These are phyloP conservation scores for Bos javanicus DNA, from an alignment of 2,113 vertebrate species.

Conservation along the genomic window DNA sequence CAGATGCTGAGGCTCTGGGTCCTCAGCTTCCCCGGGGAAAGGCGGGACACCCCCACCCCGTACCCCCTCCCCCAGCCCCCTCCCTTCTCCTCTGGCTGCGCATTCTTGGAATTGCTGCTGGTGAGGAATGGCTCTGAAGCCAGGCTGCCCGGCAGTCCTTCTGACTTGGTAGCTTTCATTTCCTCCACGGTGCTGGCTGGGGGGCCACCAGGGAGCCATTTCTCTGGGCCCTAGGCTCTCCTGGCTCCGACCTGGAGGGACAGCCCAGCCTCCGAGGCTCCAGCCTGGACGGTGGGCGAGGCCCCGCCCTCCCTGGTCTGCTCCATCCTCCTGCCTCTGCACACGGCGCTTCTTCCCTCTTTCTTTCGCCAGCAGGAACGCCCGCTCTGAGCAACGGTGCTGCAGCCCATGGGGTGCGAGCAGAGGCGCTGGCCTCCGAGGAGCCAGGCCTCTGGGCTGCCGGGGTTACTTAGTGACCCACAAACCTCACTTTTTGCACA, in stretches of 20 bases:
- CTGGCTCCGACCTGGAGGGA: accelerated
- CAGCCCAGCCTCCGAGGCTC: neutral
- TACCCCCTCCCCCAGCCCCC: no score
- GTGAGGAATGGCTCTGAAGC: conserved; percentile 73
- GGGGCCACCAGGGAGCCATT: neutral
- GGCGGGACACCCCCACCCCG: accelerated
- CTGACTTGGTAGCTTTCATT: neutral
- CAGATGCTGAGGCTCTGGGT: neutral
- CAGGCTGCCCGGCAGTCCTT: conserved; percentile 59
- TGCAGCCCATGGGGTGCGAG: neutral
- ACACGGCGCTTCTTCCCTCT: accelerated
- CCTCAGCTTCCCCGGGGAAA: neutral
- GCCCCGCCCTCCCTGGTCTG: no score
- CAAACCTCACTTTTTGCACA: neutral
- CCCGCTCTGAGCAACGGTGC: neutral
- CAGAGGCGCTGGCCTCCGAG: accelerated
- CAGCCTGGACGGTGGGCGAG: accelerated
- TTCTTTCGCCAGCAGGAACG: neutral
- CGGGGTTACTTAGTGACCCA: neutral
- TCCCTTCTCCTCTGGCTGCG: conserved; percentile 33
- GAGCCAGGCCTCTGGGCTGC: neutral
- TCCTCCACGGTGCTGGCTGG: neutral
- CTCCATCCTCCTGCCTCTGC: neutral
- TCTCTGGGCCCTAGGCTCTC: neutral
- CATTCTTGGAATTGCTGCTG: conserved; percentile 73